Percentiles rank a stretch among this genome's conserved stretches.
Evolutionary conservation across 2,113 vertebrate genomes (phyloP).

Genomic region (Tachysurus fulvidraco): DNA sequence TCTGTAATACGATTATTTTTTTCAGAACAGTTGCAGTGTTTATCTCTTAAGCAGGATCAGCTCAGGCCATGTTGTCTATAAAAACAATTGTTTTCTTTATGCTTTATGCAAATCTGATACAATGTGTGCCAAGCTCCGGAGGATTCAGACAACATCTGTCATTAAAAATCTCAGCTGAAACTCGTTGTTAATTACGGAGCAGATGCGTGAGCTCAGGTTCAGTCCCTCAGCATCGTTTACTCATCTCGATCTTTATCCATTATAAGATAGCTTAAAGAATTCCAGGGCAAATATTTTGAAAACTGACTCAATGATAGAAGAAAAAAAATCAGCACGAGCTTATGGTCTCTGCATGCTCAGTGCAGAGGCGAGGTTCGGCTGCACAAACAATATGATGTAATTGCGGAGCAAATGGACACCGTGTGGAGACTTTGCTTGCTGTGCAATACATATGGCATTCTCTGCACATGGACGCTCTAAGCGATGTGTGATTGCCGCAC

Average conservation of each 20-base stretch:
- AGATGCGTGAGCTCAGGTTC: background rate
- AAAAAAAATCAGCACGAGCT: background rate
- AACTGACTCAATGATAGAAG: background rate
- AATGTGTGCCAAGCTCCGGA: background rate
- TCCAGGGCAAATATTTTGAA: background rate
- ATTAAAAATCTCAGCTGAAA: background rate
- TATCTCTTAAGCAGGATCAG: conserved; percentile 28
- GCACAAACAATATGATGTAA: background rate
- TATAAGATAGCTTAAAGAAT: background rate
- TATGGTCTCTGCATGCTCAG: background rate
- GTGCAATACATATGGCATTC: background rate
- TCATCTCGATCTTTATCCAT: background rate
- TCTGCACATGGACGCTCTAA: background rate
- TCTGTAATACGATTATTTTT: background rate
- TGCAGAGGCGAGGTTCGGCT: background rate
- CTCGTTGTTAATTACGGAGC: background rate
- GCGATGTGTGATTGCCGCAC: background rate
- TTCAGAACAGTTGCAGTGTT: background rate
- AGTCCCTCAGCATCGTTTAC: background rate
- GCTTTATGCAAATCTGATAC: conserved; percentile 3
- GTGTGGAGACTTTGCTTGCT: background rate
- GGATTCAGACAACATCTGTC: background rate
- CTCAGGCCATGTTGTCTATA: background rate
- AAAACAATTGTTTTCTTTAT: conserved; percentile 4
- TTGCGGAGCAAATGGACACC: background rate